Evolutionary conservation across 2,797 vertebrate genomes (phyloP).

Genomic region (Diplodus sargus): DNA sequence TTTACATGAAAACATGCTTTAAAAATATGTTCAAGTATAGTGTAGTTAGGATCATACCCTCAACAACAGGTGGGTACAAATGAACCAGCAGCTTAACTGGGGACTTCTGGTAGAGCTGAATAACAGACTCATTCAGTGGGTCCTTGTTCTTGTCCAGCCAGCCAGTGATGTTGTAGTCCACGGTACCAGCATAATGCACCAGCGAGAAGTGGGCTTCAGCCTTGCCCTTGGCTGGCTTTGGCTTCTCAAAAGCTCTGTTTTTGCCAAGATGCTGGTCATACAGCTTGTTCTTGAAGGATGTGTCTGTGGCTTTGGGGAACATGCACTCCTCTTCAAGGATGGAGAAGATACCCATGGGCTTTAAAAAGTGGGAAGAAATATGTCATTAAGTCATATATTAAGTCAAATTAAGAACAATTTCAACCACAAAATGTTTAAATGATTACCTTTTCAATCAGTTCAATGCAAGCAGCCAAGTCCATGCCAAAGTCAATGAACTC

Average conservation of each 20-base stretch:
- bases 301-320: constrained; percentile 90
- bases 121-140: constrained; percentile 91
- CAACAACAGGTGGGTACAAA: constrained; percentile 84
- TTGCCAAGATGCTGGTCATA: constrained; percentile 93
- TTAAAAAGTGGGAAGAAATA: background rate
- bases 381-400: background rate
- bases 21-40: background rate
- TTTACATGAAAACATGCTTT: background rate
- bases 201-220: constrained; percentile 90
- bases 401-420: background rate
- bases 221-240: constrained; percentile 89
- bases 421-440: background rate
- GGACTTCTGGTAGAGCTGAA: constrained; percentile 90
- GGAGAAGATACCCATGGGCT: constrained; percentile 82
- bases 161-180: constrained; percentile 91
- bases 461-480: constrained; percentile 89
- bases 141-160: constrained; percentile 97
- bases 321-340: constrained; percentile 94
- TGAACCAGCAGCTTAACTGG: constrained; percentile 83
- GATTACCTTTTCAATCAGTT: constrained; percentile 85
- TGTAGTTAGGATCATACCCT: constrained; percentile 66
- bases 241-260: constrained; percentile 89
- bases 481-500: constrained; percentile 88
- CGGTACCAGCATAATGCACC: constrained; percentile 91
- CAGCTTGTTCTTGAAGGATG: constrained; percentile 91